Evolutionary conservation across 2,113 vertebrate genomes (phyloP), one percentile per base, ranked within the genome.

Genomic region (Sceloporus tristichus): DNA sequence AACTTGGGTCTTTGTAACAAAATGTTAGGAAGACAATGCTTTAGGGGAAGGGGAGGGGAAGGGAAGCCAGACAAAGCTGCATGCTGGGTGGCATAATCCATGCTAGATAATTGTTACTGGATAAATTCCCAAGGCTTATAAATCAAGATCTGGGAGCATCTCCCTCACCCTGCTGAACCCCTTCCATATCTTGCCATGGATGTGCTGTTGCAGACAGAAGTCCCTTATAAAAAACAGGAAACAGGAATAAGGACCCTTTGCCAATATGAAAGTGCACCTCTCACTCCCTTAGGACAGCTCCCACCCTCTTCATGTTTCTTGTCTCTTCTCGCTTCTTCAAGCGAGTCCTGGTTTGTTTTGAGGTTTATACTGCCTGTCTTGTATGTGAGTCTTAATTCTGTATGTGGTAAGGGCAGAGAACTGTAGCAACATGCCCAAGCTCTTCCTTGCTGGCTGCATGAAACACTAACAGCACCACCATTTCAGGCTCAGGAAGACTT

Each of bases 391-490:
- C 70, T 89, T 94, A 87, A 91, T 93, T 91, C 89, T 94, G 66
- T 89, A 91, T 88, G 91, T 83, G 74, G 91, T 95, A 92, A 94
- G 0, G 56, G 68, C 92, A 78, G 79, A 81, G 94, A 95, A 91
- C 91, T 96, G 96, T 77, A 95, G 92, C 87, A 91, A 96, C 96
- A 94, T 79, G 96, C 92, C 94, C 93, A 1, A 1, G 70, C 80
- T 91, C 90, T 84, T 40, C 77, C 18, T 86, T 14, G 13, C 9
- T 29, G 68, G 7, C 68, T 0, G 94, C 84, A 40, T 18, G 18
- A 34, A 74, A 66, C 68, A 19, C 0, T 38, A 80, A 87, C 59
- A 80, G 78, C 11, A 53, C 27, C 87, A 2, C 0, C 29, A 54
- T 0, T 79, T 88, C n/a, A 71, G 1, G 0, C 70, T 0, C 66